phyloP scores from a whole-genome alignment of 2,888 invertebrate genomes.

The Ophioninae sp. region DNA sequence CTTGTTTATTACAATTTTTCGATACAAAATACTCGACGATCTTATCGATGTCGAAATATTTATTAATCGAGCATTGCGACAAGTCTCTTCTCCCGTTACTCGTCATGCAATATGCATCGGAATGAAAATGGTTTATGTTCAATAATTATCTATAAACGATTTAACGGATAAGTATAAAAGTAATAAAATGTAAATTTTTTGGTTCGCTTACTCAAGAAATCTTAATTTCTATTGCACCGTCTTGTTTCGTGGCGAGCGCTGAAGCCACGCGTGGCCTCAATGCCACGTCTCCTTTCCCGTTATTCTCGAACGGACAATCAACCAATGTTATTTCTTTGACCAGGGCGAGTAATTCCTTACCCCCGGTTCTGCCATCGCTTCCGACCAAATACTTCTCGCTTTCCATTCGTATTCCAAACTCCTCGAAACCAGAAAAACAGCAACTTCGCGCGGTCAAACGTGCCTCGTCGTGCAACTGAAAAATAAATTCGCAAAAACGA shows the following conservation, averaged over 20 bases:
- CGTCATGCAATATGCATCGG: background rate
- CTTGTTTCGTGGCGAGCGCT: slow-evolving; percentile 68
- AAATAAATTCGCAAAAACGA: slow-evolving; percentile 38
- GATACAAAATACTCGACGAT: background rate
- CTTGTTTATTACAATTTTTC: background rate
- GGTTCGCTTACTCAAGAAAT: slow-evolving; percentile 60
- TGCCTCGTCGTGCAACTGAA: slow-evolving; percentile 81
- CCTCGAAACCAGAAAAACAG: slow-evolving; percentile 80
- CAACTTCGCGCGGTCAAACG: slow-evolving; percentile 77
- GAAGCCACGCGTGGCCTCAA: slow-evolving; percentile 67
- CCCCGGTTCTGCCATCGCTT: slow-evolving; percentile 69
- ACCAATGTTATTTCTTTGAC: slow-evolving; percentile 70
- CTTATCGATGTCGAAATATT: background rate
- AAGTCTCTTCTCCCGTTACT: background rate
- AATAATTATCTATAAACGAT: background rate
- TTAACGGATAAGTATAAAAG: background rate
- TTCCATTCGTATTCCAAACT: slow-evolving; percentile 82
- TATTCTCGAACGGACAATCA: slow-evolving; percentile 75
- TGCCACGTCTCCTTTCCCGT: slow-evolving; percentile 73
- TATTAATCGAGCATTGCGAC: slow-evolving; percentile 19
- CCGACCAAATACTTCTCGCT: slow-evolving; percentile 76
- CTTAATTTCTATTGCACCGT: slow-evolving; percentile 66
- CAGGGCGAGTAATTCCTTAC: slow-evolving; percentile 69
- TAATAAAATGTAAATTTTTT: slow-evolving; percentile 25
- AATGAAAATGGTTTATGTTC: background rate